Base-by-base conservation (phyloP, 2,888 invertebrate genomes). In the Platynereis dumerilii region DNA sequence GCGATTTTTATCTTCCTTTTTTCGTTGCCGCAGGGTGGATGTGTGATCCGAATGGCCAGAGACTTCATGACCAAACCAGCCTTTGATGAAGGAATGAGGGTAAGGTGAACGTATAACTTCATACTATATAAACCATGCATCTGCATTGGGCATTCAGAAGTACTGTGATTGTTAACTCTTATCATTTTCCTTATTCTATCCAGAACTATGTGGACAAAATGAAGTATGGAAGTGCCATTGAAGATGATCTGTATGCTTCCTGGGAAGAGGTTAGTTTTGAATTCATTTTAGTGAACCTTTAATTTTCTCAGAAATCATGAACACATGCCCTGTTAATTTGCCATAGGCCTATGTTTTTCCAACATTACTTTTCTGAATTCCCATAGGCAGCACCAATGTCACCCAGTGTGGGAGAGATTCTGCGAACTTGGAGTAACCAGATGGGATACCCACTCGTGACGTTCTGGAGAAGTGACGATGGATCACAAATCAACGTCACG, bases 191-290 rank as follows among this genome's bases (percentile, higher is more conserved):
- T 34, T 34, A 34, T 34, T 34, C n/a, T n/a, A n/a, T 42, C n/a
- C n/a, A 48, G 48, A 22, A 7, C 7, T 48, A 48, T n/a, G 48
- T 48, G 22, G 20, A 48, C 20, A 48, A 48, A 48, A 48, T 48
- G 48, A 48, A 48, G 48, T 48, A 48, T 48, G 20, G 17, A 5
- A 48, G 17, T 22, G 48, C 48, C 22, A 48, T 20, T 20, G 20
- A 48, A n/a, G 48, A 48, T 22, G 48, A 48, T n/a, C 48, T 48
- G 48, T 22, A 20, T 22, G 22, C 20, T 5, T 20, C 48, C 3
- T 20, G n/a, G 48, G 48, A 48, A n/a, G 48, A 48, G n/a, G 48
- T 48, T 3, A 48, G 48, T 48, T 48, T 42, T 10, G 10, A n/a
- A n/a, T n/a, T n/a, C n/a, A n/a, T n/a, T n/a, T n/a, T n/a, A n/a